Conservation (phyloP, 2,888 invertebrate genomes). For the Pachydiplax longipennis region DNA sequence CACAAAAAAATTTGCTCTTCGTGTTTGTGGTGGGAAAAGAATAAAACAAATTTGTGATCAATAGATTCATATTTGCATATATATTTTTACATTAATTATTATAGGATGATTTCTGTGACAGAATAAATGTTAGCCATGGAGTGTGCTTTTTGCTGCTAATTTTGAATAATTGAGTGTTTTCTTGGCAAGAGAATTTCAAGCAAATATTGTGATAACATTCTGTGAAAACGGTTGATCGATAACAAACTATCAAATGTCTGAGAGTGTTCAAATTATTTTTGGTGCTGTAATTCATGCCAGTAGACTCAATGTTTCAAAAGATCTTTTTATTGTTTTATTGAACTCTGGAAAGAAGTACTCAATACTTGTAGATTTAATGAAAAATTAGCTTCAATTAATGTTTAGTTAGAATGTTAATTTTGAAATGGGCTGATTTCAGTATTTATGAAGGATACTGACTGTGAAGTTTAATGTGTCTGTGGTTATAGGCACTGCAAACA, state of each 20-base stretch:
- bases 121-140: constrained; percentile 18
- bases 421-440: background rate
- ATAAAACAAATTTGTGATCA: constrained; percentile 12
- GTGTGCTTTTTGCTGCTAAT: constrained; percentile 38
- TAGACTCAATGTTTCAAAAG: background rate
- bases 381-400: background rate
- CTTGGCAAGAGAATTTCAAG: constrained; percentile 20
- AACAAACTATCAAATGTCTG: constrained; percentile 17
- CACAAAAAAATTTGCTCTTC: background rate
- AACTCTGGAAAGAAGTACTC: background rate
- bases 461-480: background rate
- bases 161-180: constrained; percentile 32
- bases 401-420: background rate
- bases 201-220: constrained; percentile 42
- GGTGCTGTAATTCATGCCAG: background rate
- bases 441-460: background rate
- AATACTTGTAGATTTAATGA: background rate
- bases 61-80: constrained; percentile 29
- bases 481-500: background rate
- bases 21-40: constrained; percentile 20
- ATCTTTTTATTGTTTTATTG: background rate
- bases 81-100: constrained; percentile 43
- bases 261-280: constrained; percentile 9
- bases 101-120: constrained; percentile 4
- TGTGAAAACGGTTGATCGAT: constrained; percentile 26